A percentile compares a stretch with the other conserved stretches of the same genome.
phyloP scores from a whole-genome alignment of 1,140 invertebrate species.

The Formica selysi region DNA sequence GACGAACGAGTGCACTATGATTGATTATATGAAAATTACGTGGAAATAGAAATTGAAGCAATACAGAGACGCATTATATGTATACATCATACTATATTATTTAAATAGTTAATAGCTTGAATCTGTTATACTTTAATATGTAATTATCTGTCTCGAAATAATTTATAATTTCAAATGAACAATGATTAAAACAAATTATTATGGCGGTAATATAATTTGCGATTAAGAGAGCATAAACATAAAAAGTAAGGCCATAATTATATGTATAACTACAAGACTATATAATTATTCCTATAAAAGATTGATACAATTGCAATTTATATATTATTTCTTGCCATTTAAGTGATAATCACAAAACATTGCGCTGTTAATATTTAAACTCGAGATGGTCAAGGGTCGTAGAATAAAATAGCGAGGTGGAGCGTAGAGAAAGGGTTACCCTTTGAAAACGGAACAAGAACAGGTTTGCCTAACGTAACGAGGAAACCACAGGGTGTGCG shows the following conservation, averaged over 20 bases:
- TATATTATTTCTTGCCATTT: not conserved
- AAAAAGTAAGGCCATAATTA: too few species aligned
- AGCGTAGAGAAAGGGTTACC: slow-evolving; percentile 30
- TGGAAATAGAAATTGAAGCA: not conserved
- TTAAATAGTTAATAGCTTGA: slow-evolving; percentile 8
- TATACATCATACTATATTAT: not conserved
- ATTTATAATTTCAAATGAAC: not conserved
- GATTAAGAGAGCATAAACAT: not conserved
- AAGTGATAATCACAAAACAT: slow-evolving; percentile 32
- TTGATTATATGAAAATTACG: slow-evolving; percentile 38
- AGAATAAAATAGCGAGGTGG: slow-evolving; percentile 26
- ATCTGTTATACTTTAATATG: slow-evolving; percentile 6
- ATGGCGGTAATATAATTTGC: not conserved
- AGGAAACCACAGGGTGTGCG: slow-evolving; percentile 31
- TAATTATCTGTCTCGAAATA: not conserved
- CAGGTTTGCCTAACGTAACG: slow-evolving; percentile 64
- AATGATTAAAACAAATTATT: not conserved
- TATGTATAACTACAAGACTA: not conserved
- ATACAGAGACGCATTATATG: not conserved
- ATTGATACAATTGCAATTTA: slow-evolving; percentile 19
- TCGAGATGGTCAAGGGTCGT: slow-evolving; percentile 23
- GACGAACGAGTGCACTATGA: not conserved
- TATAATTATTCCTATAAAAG: not conserved
- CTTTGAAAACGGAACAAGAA: slow-evolving; percentile 18
- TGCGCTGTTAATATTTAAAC: slow-evolving; percentile 28